Evolutionary conservation across 64 coral and sea anemone species (phyloP), one percentile per base, ranked within the genome.

Genomic region (Dendrophyllia cribrosa): DNA sequence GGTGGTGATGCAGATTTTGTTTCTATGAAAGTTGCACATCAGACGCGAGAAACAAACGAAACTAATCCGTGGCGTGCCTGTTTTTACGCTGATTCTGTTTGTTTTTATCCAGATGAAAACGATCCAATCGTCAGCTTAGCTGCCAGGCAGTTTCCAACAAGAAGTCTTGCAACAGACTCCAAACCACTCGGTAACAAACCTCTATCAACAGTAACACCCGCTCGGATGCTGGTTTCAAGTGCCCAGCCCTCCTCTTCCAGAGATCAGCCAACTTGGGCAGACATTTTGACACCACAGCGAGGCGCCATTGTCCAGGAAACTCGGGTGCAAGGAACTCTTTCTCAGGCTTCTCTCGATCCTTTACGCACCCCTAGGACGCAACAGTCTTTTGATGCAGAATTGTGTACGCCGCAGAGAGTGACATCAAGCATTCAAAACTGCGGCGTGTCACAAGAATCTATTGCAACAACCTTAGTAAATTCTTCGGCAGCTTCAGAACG

Each of bases 261-360:
- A 68, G n/a, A 84, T 23, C 80, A 67, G 62, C 62, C 80, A 50
- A 66, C 59, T 25, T 84, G 80, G 80, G 80, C 80, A 68, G 80
- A 84, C 19, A 84, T 84, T 84, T 23, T 84, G 9, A 51, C 62
- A 51, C 80, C 80, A 7, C 80, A 84, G 9, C 62, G 61, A 24
- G 44, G 2, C 62, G 11, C 58, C 6, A 63, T 4, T 16, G 26
- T 64, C 12, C 78, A 64, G 59, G n/a, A 82, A 10, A 26, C 60
- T 67, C 43, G 3, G 21, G 20, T 11, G 19, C 45, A 24, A n/a
- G 60, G 17, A 20, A 51, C 34, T 68, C 62, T 43, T 84, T 22
- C 62, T 15, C 46, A 50, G 20, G 1, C 45, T 43, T 84, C 62
- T 51, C 20, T 67, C 44, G 80, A 50, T 15, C 61, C 80, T 19